A percentile compares a stretch with the other conserved stretches of the same genome.
These are phyloP conservation scores for Ctena decussata DNA, from an alignment of 2,888 invertebrate species.

Conservation along the genomic window DNA sequence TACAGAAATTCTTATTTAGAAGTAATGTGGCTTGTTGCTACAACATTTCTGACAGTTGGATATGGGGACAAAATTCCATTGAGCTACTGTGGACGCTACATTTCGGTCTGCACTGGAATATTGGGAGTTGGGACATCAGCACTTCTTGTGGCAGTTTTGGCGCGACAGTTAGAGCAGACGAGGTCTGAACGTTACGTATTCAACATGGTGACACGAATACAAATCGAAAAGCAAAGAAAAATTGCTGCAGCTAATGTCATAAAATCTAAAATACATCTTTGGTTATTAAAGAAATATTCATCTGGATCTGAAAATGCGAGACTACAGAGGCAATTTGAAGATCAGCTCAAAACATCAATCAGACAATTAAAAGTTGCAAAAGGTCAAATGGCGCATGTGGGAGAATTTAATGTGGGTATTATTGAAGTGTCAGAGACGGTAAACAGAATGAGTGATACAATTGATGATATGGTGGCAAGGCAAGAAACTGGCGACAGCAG, in stretches of 20 bases:
- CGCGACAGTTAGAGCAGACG: constrained; percentile 78
- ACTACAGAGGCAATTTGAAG: constrained; percentile 59
- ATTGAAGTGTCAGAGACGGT: constrained; percentile 78
- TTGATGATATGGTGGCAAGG: constrained; percentile 39
- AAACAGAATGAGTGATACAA: constrained; percentile 54
- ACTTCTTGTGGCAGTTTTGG: constrained; percentile 79
- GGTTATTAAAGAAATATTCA: constrained; percentile 60
- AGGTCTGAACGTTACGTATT: constrained; percentile 79
- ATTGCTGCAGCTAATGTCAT: constrained; percentile 78
- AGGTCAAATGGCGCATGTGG: constrained; percentile 70
- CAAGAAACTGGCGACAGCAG: constrained; percentile 25
- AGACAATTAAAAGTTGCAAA: constrained; percentile 70
- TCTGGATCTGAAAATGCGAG: constrained; percentile 36
- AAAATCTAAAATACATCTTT: constrained; percentile 72
- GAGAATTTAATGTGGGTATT: constrained; percentile 77
- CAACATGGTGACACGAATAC: constrained; percentile 78
- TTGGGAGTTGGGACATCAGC: constrained; percentile 81
- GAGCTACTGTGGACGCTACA: constrained; percentile 81
- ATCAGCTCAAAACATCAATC: constrained; percentile 67
- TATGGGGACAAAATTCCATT: constrained; percentile 79
- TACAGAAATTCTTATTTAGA: constrained; percentile 73
- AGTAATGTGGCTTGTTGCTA: constrained; percentile 81
- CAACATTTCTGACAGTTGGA: constrained; percentile 81
- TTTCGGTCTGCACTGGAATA: constrained; percentile 76
- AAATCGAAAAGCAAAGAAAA: constrained; percentile 73